Percentiles rank a stretch among this genome's conserved stretches.
These are phyloP conservation scores for Actias luna DNA, from an alignment of 2,888 invertebrate species.

Conservation along the genomic window DNA sequence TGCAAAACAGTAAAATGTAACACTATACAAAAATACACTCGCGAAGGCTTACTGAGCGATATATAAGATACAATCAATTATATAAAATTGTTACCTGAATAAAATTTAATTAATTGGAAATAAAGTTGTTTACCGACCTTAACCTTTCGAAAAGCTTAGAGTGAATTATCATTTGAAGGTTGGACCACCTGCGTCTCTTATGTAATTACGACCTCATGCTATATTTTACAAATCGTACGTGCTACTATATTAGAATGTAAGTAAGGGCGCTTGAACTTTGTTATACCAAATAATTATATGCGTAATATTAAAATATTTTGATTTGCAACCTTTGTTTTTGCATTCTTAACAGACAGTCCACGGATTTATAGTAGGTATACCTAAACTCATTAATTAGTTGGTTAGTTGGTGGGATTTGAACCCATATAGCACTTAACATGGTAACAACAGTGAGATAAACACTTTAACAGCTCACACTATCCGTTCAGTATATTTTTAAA, in stretches of 20 bases:
- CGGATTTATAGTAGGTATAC: too few relatives aligned
- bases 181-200: slow-evolving; percentile 34
- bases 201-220: slow-evolving; percentile 18
- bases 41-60: background rate
- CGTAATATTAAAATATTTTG: background rate
- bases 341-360: too few relatives aligned
- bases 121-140: slow-evolving; percentile 31
- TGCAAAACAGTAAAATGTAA: background rate
- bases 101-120: slow-evolving; percentile 7
- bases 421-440: too few relatives aligned
- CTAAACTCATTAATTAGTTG: too few relatives aligned
- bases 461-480: too few relatives aligned
- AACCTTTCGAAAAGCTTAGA: slow-evolving; percentile 39
- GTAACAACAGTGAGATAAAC: too few relatives aligned
- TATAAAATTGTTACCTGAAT: slow-evolving; percentile 3
- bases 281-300: background rate
- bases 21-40: background rate
- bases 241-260: background rate
- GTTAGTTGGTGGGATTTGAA: too few relatives aligned
- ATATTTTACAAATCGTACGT: slow-evolving; percentile 20
- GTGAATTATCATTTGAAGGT: slow-evolving; percentile 42
- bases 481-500: too few relatives aligned
- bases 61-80: background rate
- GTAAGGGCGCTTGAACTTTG: background rate
- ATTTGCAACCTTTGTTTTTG: too few relatives aligned